Evolutionary conservation across 2,113 vertebrate species (phyloP).

Genomic region (Pseudois nayaur): DNA sequence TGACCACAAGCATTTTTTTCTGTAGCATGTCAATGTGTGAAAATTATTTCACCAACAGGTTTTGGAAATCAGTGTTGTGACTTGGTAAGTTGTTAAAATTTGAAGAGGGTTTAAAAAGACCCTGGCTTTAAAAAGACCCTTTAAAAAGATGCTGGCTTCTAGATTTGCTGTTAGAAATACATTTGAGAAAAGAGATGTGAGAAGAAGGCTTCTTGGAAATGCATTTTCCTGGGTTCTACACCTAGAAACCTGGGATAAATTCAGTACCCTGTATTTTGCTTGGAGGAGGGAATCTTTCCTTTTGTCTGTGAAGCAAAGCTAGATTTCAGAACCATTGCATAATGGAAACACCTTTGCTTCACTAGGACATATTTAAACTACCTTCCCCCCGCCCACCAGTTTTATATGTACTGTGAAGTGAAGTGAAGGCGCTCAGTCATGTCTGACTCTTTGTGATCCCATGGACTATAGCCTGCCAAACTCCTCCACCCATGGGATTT

Average conservation of each 20-base stretch:
- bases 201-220: neutral
- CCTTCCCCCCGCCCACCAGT: neutral
- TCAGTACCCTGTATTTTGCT: neutral
- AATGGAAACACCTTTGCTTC: neutral
- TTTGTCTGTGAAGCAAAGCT: neutral
- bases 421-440: neutral
- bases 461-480: neutral
- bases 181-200: neutral
- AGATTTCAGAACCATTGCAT: neutral
- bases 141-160: neutral
- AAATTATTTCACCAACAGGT: neutral
- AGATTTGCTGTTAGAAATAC: neutral
- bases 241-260: neutral
- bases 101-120: neutral
- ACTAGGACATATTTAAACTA: neutral
- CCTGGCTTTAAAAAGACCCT: neutral
- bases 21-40: neutral
- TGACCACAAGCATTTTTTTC: neutral
- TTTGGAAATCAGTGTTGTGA: neutral
- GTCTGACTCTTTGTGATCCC: neutral
- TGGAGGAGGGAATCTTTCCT: neutral
- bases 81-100: neutral
- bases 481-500: neutral
- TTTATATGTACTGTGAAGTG: neutral
- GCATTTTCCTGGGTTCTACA: neutral